phyloP scores from a whole-genome alignment of 1,140 invertebrate species.

The Psix sp. region DNA sequence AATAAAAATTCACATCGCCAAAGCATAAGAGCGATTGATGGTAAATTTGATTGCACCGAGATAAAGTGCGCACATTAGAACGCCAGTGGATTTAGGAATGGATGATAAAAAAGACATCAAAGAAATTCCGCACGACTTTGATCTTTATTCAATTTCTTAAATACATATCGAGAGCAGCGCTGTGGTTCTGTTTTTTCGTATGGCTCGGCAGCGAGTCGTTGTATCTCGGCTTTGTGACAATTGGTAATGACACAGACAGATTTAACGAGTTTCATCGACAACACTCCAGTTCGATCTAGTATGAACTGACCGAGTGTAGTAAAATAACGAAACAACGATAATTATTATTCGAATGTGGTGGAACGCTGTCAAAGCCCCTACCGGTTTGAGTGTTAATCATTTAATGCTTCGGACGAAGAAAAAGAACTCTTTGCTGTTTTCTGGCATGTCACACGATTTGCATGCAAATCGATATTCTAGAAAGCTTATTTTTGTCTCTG shows the following conservation, averaged over 20 bases:
- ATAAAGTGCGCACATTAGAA: conserved; percentile 24
- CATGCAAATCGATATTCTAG: no score
- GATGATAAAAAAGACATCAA: conserved; percentile 42
- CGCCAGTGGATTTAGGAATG: conserved; percentile 19
- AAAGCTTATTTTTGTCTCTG: no score
- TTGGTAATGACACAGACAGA: conserved; percentile 48
- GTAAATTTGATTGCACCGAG: conserved; percentile 29
- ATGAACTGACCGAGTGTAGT: conserved; percentile 52
- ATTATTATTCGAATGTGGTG: not conserved
- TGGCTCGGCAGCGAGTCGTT: conserved; percentile 1
- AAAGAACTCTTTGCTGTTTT: not conserved
- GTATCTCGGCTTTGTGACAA: conserved; percentile 23
- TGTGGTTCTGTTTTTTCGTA: not conserved
- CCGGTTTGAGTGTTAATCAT: not conserved
- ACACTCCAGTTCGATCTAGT: conserved; percentile 72
- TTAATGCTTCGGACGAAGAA: not conserved
- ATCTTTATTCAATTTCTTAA: conserved; percentile 44
- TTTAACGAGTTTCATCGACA: conserved; percentile 68
- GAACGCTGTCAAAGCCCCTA: not conserved
- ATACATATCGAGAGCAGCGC: not conserved
- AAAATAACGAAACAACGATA: conserved; percentile 6
- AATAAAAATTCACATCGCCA: not conserved
- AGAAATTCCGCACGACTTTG: conserved; percentile 41
- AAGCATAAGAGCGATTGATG: conserved; percentile 3
- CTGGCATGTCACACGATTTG: no score